Conservation (phyloP, 2,113 vertebrate genomes). For the Hippocampus barbouri region DNA sequence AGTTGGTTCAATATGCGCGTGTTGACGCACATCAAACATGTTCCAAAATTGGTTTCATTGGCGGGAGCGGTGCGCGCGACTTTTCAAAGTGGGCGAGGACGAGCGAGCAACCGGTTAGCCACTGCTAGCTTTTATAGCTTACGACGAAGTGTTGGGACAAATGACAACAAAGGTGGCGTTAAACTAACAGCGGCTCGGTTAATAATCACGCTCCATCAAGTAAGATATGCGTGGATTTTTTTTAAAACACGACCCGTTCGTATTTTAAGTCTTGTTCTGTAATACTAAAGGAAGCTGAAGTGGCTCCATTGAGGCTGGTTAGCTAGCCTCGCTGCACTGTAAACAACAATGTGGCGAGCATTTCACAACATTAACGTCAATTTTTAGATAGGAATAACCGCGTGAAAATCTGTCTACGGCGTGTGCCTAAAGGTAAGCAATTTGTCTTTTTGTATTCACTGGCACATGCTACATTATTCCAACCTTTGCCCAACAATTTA, state of each 20-base stretch:
- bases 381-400: not conserved
- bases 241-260: not conserved
- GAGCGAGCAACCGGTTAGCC: conserved; percentile 11
- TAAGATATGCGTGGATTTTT: not conserved
- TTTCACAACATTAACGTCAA: not conserved
- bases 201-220: too few relatives aligned
- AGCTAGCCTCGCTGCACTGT: conserved; percentile 3
- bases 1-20: not conserved
- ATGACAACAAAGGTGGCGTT: not conserved
- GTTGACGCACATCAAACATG: not conserved
- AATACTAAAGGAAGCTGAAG: conserved; percentile 11
- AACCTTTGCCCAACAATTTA: not conserved
- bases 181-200: fast-evolving
- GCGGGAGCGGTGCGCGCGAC: conserved; percentile 68
- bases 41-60: conserved; percentile 27
- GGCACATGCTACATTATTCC: not conserved
- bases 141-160: not conserved
- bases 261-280: not conserved
- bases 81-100: conserved; percentile 67
- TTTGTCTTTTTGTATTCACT: not conserved
- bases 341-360: conserved; percentile 20
- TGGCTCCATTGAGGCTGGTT: not conserved
- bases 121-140: conserved; percentile 7
- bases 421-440: conserved; percentile 30
- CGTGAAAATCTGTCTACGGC: not conserved